A percentile compares a stretch with the other conserved stretches of the same genome.
Evolutionary conservation across 92 coral and sea anemone genomes (phyloP).

Genomic region (Actinostola sp.): DNA sequence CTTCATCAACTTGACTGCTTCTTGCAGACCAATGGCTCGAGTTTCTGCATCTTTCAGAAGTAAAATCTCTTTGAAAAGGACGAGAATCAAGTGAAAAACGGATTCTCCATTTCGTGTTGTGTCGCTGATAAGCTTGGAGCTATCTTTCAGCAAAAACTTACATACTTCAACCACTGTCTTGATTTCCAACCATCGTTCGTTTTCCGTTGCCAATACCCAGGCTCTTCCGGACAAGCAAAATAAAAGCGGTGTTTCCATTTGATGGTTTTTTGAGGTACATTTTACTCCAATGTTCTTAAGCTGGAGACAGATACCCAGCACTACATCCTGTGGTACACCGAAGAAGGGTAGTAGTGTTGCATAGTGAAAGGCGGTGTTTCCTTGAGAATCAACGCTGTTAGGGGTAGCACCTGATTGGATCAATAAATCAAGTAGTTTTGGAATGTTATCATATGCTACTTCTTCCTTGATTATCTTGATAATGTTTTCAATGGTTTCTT

Average conservation of each 20-base stretch:
- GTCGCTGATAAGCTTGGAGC: not conserved
- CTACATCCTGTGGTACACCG: conserved; percentile 5
- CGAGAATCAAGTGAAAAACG: conserved; percentile 5
- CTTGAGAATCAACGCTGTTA: conserved; percentile 30
- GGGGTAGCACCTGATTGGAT: conserved; percentile 20
- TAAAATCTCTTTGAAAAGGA: not conserved
- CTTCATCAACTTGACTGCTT: not conserved
- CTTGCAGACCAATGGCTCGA: not conserved
- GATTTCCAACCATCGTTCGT: not conserved
- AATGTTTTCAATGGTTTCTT: not conserved
- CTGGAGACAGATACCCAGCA: not conserved
- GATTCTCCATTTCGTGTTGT: conserved; percentile 1
- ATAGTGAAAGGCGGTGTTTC: conserved; percentile 35
- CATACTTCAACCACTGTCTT: not conserved
- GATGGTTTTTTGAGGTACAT: not conserved
- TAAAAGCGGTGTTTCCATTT: conserved; percentile 24
- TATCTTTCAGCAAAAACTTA: not conserved
- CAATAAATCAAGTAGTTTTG: conserved; percentile 1
- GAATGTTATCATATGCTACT: conserved; percentile 8
- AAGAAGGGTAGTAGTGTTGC: not conserved
- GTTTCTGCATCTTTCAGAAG: not conserved
- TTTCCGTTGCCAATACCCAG: too few relatives aligned
- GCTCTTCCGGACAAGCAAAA: not conserved
- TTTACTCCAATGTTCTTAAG: conserved; percentile 6
- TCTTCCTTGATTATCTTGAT: too few relatives aligned